phyloP scores from a whole-genome alignment of 2,113 vertebrate genomes.

The Muscicapa adusta region DNA sequence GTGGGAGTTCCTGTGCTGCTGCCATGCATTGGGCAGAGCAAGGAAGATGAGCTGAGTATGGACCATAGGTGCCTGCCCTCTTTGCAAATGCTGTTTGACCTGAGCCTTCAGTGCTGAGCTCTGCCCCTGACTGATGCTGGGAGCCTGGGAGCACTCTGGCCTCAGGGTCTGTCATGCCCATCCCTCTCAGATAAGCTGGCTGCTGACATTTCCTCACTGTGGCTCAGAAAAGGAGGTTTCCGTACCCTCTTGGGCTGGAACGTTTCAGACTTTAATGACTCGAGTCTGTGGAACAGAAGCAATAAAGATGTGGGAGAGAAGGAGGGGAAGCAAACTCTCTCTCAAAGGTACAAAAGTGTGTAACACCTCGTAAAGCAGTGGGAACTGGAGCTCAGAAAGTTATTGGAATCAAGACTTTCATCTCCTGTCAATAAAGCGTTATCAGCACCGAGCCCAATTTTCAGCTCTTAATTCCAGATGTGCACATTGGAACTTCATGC shows the following conservation, averaged over 20 bases:
- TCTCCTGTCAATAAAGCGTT: constrained; percentile 74
- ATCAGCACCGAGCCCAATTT: constrained; percentile 55
- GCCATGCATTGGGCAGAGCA: background rate
- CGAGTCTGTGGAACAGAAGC: constrained; percentile 57
- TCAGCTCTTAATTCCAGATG: constrained; percentile 69
- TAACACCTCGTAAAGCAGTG: constrained; percentile 75
- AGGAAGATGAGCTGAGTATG: background rate
- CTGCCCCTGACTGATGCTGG: background rate
- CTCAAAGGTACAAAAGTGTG: constrained; percentile 65
- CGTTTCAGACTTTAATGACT: constrained; percentile 50
- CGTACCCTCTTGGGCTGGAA: background rate
- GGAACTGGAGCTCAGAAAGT: constrained; percentile 53
- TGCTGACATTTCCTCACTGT: background rate
- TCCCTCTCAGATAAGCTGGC: background rate
- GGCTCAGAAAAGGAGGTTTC: constrained; percentile 21
- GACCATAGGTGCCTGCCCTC: rapidly evolving
- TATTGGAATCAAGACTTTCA: constrained; percentile 70
- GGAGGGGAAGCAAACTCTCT: constrained; percentile 52
- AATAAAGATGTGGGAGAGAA: constrained; percentile 56
- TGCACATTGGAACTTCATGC: constrained; percentile 23
- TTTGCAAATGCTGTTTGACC: background rate
- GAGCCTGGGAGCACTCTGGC: background rate
- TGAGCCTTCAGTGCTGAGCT: background rate
- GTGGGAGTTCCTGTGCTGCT: background rate
- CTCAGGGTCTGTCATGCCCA: background rate